These are phyloP conservation scores for Anorthoa munda DNA, from an alignment of 2,888 invertebrate genomes.

Conservation along the genomic window DNA sequence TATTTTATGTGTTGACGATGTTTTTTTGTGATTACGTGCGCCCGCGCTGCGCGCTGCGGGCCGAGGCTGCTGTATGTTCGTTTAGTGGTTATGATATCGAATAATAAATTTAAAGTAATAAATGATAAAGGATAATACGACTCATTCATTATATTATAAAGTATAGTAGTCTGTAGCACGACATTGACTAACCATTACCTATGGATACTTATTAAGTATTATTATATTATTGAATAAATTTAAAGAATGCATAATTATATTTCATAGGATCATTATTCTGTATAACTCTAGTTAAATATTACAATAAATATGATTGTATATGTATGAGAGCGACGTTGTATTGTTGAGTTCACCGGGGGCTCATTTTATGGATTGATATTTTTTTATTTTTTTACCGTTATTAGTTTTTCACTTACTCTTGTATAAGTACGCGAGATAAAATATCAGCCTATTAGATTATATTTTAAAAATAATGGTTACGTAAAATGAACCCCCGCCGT, in stretches of 20 bases:
- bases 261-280: slow-evolving; percentile 92
- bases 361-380: slow-evolving; percentile 89
- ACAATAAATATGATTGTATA: slow-evolving; percentile 87
- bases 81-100: slow-evolving; percentile 88
- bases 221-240: slow-evolving; percentile 91
- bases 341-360: slow-evolving; percentile 86
- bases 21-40: slow-evolving; percentile 90
- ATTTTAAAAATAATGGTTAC: slow-evolving; percentile 90
- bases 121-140: slow-evolving; percentile 88
- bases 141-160: slow-evolving; percentile 89
- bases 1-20: slow-evolving; percentile 91
- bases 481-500: slow-evolving; percentile 88
- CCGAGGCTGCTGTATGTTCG: slow-evolving; percentile 89
- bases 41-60: slow-evolving; percentile 79
- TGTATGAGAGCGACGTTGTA: slow-evolving; percentile 70
- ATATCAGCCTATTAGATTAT: slow-evolving; percentile 91
- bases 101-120: slow-evolving; percentile 88
- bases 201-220: slow-evolving; percentile 91
- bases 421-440: slow-evolving; percentile 87
- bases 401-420: slow-evolving; percentile 90
- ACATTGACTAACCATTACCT: slow-evolving; percentile 91
- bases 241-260: slow-evolving; percentile 91
- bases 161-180: slow-evolving; percentile 90
- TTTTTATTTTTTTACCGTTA: slow-evolving; percentile 91
- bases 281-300: slow-evolving; percentile 91